These are phyloP conservation scores for Ailurus styani DNA, from an alignment of 2,113 vertebrate genomes.

Conservation along the genomic window DNA sequence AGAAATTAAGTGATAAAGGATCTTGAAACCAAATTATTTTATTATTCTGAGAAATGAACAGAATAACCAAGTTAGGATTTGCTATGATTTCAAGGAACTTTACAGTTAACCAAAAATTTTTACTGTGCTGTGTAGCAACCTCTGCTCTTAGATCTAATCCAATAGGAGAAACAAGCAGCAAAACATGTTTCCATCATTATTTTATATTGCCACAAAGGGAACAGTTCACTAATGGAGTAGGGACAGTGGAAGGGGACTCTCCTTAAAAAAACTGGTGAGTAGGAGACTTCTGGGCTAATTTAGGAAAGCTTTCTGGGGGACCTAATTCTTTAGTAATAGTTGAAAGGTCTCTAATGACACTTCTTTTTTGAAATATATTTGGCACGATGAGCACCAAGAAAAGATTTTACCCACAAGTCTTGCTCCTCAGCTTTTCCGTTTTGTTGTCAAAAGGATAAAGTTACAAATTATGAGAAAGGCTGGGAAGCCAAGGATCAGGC, in stretches of 20 bases:
- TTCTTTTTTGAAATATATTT: not conserved
- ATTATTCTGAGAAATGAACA: not conserved
- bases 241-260: not conserved
- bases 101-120: not conserved
- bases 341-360: not conserved
- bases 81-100: not conserved
- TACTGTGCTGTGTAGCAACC: not conserved
- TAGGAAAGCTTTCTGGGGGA: not conserved
- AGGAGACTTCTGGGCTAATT: not conserved
- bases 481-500: not conserved
- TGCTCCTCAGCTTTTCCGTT: not conserved
- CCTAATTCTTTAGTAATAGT: not conserved
- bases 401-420: not conserved
- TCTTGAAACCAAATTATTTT: constrained; percentile 1
- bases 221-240: not conserved
- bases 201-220: not conserved
- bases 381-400: not conserved
- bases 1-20: not conserved
- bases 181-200: not conserved
- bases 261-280: not conserved
- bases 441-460: not conserved
- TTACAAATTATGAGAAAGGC: not conserved
- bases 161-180: not conserved
- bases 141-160: not conserved
- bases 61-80: not conserved